Evolutionary conservation across 2,888 invertebrate species (phyloP), one percentile per base, ranked within the genome.

Genomic region (Idaea aversata): DNA sequence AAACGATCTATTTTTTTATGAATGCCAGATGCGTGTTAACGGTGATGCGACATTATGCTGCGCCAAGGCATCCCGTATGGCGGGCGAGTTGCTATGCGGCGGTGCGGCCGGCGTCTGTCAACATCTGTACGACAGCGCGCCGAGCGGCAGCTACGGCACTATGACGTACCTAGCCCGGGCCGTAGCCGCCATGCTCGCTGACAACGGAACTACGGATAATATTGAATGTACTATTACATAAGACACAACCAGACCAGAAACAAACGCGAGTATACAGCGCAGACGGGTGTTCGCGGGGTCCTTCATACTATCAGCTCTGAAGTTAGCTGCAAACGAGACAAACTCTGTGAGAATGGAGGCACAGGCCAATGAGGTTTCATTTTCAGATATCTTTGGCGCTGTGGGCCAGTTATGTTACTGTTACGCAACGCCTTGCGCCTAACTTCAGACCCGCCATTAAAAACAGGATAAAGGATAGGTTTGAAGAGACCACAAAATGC

Each of bases 91-190:
- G 47, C 90, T 97, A 57, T 99, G 99, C 85, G 97, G 97, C 64
- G 99, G 99, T 64, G 98, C 99, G 36, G 98, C 98, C 0, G 97
- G 97, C 75, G 97, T 99, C 72, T 99, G 99, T 88, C 97, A 98
- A 87, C 98, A 99, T 87, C 97, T 99, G 86, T 99, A 99, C 87
- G 99, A 99, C 91, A 98, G 97, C 85, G 99, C 99, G 34, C 99
- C 99, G 3, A 98, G 98, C 85, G 99, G 99, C 69, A 96, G 97
- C 80, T 99, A 95, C 88, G 99, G 99, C 70, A 99, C 99, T 62
- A 99, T 99, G 97, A 98, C 99, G 0, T 99, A 99, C 83, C 94
- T 99, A 78, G 97, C 98, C 59, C 94, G 97, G 74, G 97, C 97
- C 4, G 95, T 97, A 3, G 97, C 97, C 59, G 93, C 94, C 0